Evolutionary conservation across 2,797 vertebrate genomes (phyloP).

Genomic region (Rhadinocentrus ornatus): DNA sequence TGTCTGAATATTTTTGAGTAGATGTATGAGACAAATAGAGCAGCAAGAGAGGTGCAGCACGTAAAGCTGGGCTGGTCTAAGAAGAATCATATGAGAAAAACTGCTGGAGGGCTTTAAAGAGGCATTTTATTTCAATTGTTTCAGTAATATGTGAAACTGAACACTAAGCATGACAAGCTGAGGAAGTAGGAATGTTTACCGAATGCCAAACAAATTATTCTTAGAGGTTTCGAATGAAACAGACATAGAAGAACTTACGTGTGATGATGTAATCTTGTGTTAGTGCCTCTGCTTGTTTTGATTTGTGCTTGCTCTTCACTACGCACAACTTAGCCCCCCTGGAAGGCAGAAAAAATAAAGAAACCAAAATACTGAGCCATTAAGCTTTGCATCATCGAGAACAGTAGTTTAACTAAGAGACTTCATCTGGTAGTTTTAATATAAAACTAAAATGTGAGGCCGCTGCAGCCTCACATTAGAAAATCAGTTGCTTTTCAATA

Average conservation of each 20-base stretch:
- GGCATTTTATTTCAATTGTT: slow-evolving; percentile 32
- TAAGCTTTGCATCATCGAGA: background rate
- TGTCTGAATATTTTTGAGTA: slow-evolving; percentile 9
- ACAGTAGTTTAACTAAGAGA: background rate
- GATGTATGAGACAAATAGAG: slow-evolving; percentile 2
- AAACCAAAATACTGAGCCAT: background rate
- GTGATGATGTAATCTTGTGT: slow-evolving; percentile 99
- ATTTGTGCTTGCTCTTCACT: slow-evolving; percentile 94
- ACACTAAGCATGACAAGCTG: background rate
- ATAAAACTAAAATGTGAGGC: too few relatives aligned
- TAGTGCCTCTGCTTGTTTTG: slow-evolving; percentile 92
- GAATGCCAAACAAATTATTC: background rate
- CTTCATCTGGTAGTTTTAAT: background rate
- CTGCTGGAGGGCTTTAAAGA: slow-evolving; percentile 20
- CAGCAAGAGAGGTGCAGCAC: slow-evolving; percentile 1
- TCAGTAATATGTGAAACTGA: background rate
- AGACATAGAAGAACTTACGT: slow-evolving; percentile 83
- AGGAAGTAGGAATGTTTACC: background rate
- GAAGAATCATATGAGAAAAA: slow-evolving; percentile 21
- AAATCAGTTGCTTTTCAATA: background rate
- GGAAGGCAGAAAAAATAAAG: slow-evolving; percentile 10
- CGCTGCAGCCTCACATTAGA: background rate
- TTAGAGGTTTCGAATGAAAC: background rate
- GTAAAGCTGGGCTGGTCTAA: slow-evolving; percentile 16
- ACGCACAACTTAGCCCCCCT: slow-evolving; percentile 98